Percentiles rank a stretch among this genome's conserved stretches.
These are phyloP conservation scores for Gallinago media DNA, from an alignment of 2,113 vertebrate genomes.

Conservation along the genomic window DNA sequence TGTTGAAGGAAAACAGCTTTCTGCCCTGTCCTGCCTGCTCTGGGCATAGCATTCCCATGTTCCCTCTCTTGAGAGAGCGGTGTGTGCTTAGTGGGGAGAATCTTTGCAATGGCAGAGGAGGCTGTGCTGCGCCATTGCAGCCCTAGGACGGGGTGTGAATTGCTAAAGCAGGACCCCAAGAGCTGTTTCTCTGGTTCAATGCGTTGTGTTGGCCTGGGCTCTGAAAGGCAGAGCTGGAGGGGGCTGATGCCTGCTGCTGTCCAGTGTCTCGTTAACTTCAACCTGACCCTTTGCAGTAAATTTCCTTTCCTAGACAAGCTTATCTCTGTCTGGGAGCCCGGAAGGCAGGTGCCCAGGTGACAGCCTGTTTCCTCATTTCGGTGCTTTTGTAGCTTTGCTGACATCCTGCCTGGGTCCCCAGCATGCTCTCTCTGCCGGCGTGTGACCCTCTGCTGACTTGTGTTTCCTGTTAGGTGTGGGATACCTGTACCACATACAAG, in stretches of 20 bases:
- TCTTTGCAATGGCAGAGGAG: background rate
- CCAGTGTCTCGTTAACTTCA: background rate
- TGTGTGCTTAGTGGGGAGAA: background rate
- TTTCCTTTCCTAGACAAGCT: background rate
- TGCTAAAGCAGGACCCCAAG: background rate
- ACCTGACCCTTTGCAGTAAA: background rate
- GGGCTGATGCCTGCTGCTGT: background rate
- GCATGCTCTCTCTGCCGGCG: background rate
- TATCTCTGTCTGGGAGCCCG: background rate
- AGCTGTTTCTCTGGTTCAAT: background rate
- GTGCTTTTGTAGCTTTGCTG: background rate
- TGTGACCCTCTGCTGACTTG: background rate
- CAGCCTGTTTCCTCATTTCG: background rate
- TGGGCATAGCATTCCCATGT: background rate
- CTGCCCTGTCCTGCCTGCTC: background rate
- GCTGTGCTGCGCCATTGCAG: background rate
- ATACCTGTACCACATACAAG: conserved; percentile 99
- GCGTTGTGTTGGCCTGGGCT: background rate
- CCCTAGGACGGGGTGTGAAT: background rate
- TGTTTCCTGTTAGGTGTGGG: conserved; percentile 90
- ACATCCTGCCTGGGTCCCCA: background rate
- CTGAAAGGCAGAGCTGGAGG: background rate
- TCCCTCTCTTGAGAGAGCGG: background rate
- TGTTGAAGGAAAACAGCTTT: background rate
- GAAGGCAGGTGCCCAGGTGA: conserved; percentile 42